Percentiles rank a stretch among this genome's conserved stretches.
Conservation (phyloP, 2,888 invertebrate genomes). For the Laothoe populi region DNA sequence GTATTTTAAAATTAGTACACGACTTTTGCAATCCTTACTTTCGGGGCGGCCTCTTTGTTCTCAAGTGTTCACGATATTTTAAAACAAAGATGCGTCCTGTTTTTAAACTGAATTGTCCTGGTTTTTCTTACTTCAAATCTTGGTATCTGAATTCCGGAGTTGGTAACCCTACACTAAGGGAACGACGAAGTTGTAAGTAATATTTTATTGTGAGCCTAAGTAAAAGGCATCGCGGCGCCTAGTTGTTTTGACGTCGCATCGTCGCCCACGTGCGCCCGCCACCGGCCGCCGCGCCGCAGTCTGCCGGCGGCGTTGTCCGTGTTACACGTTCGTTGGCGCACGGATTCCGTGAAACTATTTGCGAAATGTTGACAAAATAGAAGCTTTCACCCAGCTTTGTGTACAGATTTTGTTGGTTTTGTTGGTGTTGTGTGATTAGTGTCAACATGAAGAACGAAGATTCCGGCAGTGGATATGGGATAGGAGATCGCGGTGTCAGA, state of each 20-base stretch:
- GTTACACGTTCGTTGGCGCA: constrained; percentile 54
- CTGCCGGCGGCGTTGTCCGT: constrained; percentile 62
- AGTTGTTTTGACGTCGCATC: constrained; percentile 59
- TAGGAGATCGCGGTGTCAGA: constrained; percentile 59
- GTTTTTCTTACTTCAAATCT: too few relatives aligned
- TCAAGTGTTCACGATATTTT: too few relatives aligned
- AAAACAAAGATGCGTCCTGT: too few relatives aligned
- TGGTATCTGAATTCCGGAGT: too few relatives aligned
- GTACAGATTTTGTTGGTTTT: constrained; percentile 43
- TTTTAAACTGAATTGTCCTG: too few relatives aligned
- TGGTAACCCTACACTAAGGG: too few relatives aligned
- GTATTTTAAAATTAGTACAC: too few relatives aligned
- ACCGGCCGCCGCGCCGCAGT: constrained; percentile 58
- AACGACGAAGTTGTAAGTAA: background rate
- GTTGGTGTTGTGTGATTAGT: constrained; percentile 51
- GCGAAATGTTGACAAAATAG: constrained; percentile 64
- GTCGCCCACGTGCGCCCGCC: constrained; percentile 66
- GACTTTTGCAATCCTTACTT: too few relatives aligned
- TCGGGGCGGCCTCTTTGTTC: too few relatives aligned
- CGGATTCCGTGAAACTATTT: constrained; percentile 41
- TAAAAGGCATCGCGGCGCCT: constrained; percentile 37
- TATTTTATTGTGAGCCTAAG: background rate
- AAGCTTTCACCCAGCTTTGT: constrained; percentile 43
- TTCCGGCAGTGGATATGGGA: constrained; percentile 59
- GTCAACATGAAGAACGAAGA: constrained; percentile 68